Conservation (phyloP, 64 coral and sea anemone species). For the Stichodactyla helianthus region DNA sequence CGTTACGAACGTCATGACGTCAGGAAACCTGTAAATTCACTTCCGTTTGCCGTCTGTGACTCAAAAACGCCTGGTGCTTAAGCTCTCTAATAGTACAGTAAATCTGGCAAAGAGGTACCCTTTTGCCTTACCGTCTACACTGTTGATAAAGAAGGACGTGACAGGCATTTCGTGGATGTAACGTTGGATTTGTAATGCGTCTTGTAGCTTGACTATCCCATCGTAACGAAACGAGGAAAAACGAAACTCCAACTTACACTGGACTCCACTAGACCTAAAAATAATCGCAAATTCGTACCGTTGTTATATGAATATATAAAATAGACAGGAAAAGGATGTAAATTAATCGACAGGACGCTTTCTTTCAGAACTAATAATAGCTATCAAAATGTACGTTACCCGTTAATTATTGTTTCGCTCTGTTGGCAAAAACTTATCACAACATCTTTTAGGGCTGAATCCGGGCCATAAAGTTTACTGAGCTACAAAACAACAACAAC, state of each 20-base stretch:
- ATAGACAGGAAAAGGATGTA: no score
- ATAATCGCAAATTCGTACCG: neutral
- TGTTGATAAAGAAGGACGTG: constrained; percentile 21
- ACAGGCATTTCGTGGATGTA: constrained; percentile 15
- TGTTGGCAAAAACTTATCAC: neutral
- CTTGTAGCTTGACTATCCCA: constrained; percentile 40
- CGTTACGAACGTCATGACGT: no score
- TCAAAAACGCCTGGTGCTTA: no score
- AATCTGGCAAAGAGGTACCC: no score
- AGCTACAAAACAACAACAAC: neutral
- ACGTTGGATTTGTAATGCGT: constrained; percentile 28
- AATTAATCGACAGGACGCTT: no score
- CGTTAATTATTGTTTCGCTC: neutral
- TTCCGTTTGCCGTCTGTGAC: no score
- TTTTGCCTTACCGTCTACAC: constrained; percentile 35
- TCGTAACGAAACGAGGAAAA: constrained; percentile 10
- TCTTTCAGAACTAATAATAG: neutral
- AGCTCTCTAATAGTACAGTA: no score
- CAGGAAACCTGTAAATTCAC: no score
- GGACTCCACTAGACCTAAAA: neutral
- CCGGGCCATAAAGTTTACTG: neutral
- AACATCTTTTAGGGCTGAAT: neutral
- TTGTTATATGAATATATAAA: neutral
- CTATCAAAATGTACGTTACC: neutral
- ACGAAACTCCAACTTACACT: constrained; percentile 28